Conservation (phyloP, 2,113 vertebrate genomes). For the Merops nubicus region DNA sequence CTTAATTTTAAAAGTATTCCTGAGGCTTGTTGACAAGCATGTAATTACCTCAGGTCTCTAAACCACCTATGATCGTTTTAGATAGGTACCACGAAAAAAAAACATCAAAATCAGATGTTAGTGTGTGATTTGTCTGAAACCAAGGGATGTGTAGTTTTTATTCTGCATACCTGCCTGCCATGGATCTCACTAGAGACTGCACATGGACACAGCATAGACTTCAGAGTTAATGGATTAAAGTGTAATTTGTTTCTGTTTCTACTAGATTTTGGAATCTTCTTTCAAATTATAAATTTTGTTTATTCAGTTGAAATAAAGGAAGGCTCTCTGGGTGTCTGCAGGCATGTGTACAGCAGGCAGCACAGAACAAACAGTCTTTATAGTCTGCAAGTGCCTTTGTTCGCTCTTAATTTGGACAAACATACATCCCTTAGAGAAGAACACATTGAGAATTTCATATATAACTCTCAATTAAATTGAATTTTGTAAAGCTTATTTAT, state of each 20-base stretch:
- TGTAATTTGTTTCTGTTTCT: neutral
- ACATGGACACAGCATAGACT: accelerated
- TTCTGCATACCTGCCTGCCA: neutral
- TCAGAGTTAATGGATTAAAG: neutral
- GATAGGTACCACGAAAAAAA: neutral
- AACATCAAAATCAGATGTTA: neutral
- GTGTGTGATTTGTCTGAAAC: neutral
- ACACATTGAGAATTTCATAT: constrained; percentile 22
- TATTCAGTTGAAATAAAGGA: neutral
- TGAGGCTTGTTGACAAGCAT: neutral
- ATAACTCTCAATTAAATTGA: constrained; percentile 49
- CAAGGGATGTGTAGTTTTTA: neutral
- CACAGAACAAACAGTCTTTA: constrained; percentile 3
- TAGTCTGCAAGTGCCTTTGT: constrained; percentile 7
- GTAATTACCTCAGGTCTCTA: neutral
- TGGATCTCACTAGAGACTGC: neutral
- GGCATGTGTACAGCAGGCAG: neutral
- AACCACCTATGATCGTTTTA: neutral
- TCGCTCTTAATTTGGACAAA: constrained; percentile 48
- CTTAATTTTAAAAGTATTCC: neutral
- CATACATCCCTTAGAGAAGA: constrained; percentile 19
- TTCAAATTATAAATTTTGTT: neutral
- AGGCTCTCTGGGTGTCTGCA: neutral
- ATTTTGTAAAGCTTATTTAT: constrained; percentile 63
- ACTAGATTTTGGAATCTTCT: neutral